Base-by-base conservation (phyloP, 2,113 vertebrate genomes). In the Mugil cephalus region DNA sequence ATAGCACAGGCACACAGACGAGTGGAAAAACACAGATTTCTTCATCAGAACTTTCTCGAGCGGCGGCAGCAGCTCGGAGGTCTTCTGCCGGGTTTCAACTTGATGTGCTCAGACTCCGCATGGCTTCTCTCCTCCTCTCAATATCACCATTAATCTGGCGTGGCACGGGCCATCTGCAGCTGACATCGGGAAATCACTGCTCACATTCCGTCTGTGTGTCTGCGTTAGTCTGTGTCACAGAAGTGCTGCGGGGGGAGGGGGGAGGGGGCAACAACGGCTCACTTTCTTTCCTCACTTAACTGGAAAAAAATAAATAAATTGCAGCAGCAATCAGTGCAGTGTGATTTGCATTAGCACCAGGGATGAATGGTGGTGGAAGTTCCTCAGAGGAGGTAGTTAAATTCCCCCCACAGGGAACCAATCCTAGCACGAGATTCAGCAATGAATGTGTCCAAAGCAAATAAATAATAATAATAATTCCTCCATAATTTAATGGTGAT, bases 171-270 rank as follows among this genome's bases (percentile, higher is more conserved):
- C 89, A 89, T 84, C 87, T 87, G 89, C 51, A 74, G 72, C 53
- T 76, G 87, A 85, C 82, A 91, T 88, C 77, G 79, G 82, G 78
- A 87, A 85, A 78, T 87, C 79, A 48, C 69, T 85, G 89, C 85
- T 88, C 83, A 84, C 67, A 85, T 70, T 69, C 54, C 40, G 71
- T 77, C 76, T 79, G 78, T 65, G 72, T 78, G 77, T 74, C 86
- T 78, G 42, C 2, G 3, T 77, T 67, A 45, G 75, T 80, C 76
- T 74, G 69, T 70, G 79, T 66, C 82, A 80, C 51, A 64, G 43
- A 69, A 54, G 40, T 43, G 85, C 71, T 42, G 63, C 39, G 17
- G 75, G 69, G 52, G 17, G 56, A 18, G 75, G 69, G 52, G 17
- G 56, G 48, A 14, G 14, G 35, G 19, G 10, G 34, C 15, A 50